Evolutionary conservation across 2,113 vertebrate genomes (phyloP), one percentile per base, ranked within the genome.

Genomic region (Monopterus albus): DNA sequence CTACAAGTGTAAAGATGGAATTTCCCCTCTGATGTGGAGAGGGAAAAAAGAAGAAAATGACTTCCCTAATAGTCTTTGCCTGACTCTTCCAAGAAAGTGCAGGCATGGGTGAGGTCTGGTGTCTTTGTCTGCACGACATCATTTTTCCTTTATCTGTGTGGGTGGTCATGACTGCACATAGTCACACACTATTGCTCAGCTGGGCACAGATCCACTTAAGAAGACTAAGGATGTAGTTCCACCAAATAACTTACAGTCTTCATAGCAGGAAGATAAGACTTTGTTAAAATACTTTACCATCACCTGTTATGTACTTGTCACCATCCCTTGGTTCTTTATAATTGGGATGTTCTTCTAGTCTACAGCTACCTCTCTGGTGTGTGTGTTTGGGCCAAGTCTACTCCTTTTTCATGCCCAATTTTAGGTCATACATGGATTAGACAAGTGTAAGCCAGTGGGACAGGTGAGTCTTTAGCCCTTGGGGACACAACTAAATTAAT

Each of bases 141-240:
- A 31, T 57, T 52, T 43, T 59, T 67, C 47, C 75, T 85, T 88
- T 86, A 90, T 83, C 89, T 82, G 14, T 39, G 82, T 91, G 84
- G 88, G 91, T 91, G 90, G 88, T 53, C 13, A 2, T 25, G 57
- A 73, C 29, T 71, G 49, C 65, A 70, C 65, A 74, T 1, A 68
- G 47, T 83, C 83, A 78, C 78, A 87, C 55, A 69, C 80, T 35
- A 89, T 88, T 77, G 76, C 58, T 79, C 63, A 61, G 55, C 63
- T 58, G 35, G 66, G 36, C 56, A 58, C 1, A 13, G 65, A 83
- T 29, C 31, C 53, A 33, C 17, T 7, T 15, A n/a, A n/a, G n/a
- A 6, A 74, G 58, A 72, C 63, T 56, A 49, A 60, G 17, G 51
- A 17, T 68, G 33, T 45, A 29, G 29, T 20, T 79, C 46, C 69